These are phyloP conservation scores for Etheostoma cragini DNA, from an alignment of 2,113 vertebrate genomes.

Conservation along the genomic window DNA sequence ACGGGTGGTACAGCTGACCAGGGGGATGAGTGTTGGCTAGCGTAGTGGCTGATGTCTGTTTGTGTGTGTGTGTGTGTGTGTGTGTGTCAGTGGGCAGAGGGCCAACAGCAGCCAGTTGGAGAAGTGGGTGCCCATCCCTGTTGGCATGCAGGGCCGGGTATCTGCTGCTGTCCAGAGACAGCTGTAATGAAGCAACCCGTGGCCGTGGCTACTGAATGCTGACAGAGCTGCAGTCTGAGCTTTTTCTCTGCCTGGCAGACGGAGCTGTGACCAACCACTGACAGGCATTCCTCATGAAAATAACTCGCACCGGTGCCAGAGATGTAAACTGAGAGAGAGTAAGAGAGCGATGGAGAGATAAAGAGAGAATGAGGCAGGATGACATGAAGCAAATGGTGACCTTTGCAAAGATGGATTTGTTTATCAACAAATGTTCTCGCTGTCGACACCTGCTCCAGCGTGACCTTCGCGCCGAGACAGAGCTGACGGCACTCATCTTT, in stretches of 20 bases:
- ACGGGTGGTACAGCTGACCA: conserved; percentile 87
- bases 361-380: conserved; percentile 67
- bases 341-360: conserved; percentile 1
- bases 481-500: conserved; percentile 89
- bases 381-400: conserved; percentile 89
- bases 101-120: conserved; percentile 87
- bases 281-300: conserved; percentile 61
- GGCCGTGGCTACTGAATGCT: conserved; percentile 86
- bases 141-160: conserved; percentile 87
- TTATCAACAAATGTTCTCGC: conserved; percentile 87
- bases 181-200: conserved; percentile 92
- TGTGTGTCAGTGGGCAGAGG: conserved; percentile 83
- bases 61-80: neutral
- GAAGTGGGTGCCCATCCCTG: conserved; percentile 79
- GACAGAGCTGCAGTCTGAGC: conserved; percentile 78
- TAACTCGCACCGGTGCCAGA: conserved; percentile 29
- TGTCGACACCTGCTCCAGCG: conserved; percentile 82
- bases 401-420: conserved; percentile 98
- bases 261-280: conserved; percentile 76
- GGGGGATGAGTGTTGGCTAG: conserved; percentile 83
- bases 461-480: conserved; percentile 90
- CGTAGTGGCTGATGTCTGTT: conserved; percentile 32
- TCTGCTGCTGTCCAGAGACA: conserved; percentile 88
- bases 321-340: conserved; percentile 30
- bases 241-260: conserved; percentile 65